Percentiles rank a stretch among this genome's conserved stretches.
These are phyloP conservation scores for Meriones unguiculatus DNA, from an alignment of 2,113 vertebrate genomes.

Conservation along the genomic window DNA sequence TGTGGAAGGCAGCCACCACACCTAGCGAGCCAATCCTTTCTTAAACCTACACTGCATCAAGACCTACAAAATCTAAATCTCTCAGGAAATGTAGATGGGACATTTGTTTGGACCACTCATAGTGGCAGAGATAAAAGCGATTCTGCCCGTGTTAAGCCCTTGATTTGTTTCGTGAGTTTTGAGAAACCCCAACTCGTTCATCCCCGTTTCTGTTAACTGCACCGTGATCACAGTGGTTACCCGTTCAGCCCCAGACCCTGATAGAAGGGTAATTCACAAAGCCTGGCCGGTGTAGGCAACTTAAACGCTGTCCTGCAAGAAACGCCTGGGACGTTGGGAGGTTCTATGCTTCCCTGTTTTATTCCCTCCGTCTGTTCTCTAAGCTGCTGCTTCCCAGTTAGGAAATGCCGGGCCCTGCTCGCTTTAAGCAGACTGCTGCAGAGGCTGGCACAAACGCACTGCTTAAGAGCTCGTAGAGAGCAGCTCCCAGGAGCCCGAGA, in stretches of 20 bases:
- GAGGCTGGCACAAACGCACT: background rate
- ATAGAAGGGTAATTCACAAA: background rate
- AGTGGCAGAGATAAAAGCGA: conserved; percentile 25
- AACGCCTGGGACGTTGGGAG: background rate
- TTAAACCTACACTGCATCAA: background rate
- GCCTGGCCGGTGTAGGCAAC: background rate
- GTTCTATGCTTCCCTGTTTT: background rate
- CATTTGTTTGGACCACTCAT: background rate
- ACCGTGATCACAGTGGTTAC: background rate
- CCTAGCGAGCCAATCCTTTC: background rate
- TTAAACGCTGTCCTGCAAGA: background rate
- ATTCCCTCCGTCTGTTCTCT: background rate
- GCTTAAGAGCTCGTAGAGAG: background rate
- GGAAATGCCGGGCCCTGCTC: background rate
- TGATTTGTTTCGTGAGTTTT: background rate
- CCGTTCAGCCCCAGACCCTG: background rate
- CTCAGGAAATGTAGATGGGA: background rate
- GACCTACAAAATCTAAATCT: background rate
- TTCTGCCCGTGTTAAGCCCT: background rate
- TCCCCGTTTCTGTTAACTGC: background rate
- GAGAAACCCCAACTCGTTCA: background rate
- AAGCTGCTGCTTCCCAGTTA: background rate
- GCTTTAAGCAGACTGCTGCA: background rate
- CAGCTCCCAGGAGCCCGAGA: background rate
- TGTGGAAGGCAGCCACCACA: background rate